Evolutionary conservation across 2,888 invertebrate genomes (phyloP).

Genomic region (Microctonus aethiopoides): DNA sequence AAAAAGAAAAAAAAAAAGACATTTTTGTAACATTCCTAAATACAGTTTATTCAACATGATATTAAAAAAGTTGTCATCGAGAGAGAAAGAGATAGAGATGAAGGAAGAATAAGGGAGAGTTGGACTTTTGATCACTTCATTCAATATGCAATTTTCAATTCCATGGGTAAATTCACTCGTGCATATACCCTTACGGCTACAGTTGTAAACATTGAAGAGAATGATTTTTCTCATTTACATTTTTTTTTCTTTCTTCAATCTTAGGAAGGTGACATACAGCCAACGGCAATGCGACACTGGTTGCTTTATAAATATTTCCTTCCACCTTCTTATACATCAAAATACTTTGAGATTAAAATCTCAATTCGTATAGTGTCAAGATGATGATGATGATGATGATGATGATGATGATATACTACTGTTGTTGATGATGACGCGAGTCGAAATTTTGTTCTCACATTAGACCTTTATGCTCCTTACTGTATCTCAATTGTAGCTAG

Average conservation of each 20-base stretch:
- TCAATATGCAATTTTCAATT: conserved; percentile 22
- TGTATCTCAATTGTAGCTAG: too few species aligned
- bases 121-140: conserved; percentile 13
- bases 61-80: not conserved
- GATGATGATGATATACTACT: not conserved
- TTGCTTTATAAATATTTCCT: conserved; percentile 24
- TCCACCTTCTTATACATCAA: not conserved
- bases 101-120: too few species aligned
- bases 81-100: too few species aligned
- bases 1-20: not conserved
- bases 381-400: not conserved
- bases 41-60: not conserved
- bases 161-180: not conserved
- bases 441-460: too few species aligned
- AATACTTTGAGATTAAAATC: conserved; percentile 16
- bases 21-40: not conserved
- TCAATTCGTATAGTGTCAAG: conserved; percentile 7
- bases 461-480: too few species aligned
- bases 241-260: not conserved
- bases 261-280: conserved; percentile 32
- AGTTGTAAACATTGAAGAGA: not conserved
- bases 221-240: not conserved
- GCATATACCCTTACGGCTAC: not conserved
- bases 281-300: conserved; percentile 22
- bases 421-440: too few species aligned